These are phyloP conservation scores for Mus spicilegus DNA, from an alignment of 2,113 vertebrate genomes.

Conservation along the genomic window DNA sequence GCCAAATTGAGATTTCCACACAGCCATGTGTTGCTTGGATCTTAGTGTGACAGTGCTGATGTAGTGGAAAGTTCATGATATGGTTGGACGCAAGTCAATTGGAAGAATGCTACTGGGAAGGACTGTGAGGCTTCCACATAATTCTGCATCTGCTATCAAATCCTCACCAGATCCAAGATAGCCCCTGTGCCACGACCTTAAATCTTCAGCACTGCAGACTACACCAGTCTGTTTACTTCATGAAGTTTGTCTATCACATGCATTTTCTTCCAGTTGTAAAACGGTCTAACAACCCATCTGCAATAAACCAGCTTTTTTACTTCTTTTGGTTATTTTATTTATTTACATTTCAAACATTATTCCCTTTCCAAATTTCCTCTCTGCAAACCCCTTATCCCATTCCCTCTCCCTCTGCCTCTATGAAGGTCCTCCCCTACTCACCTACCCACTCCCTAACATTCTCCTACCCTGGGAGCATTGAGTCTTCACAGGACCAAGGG, in stretches of 20 bases:
- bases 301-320: not conserved
- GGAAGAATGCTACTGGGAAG: not conserved
- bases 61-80: too few relatives aligned
- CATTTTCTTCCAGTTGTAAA: not conserved
- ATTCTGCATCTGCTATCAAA: not conserved
- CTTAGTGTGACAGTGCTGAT: not conserved
- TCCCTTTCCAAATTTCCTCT: too few relatives aligned
- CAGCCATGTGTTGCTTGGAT: not conserved
- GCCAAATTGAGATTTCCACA: accelerated
- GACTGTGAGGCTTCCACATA: not conserved
- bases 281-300: not conserved
- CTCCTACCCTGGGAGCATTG: too few relatives aligned
- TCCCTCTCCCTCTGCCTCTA: too few relatives aligned
- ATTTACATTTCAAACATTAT: too few relatives aligned
- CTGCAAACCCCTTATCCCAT: too few relatives aligned
- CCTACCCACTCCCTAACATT: too few relatives aligned
- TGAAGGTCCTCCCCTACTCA: too few relatives aligned
- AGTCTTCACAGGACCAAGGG: too few relatives aligned
- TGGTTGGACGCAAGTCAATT: not conserved
- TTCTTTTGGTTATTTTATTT: too few relatives aligned
- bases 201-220: not conserved
- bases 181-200: not conserved
- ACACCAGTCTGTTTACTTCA: not conserved
- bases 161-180: not conserved
- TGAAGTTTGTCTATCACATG: not conserved